Percentiles rank a stretch among this genome's conserved stretches.
phyloP scores from a whole-genome alignment of 1,140 invertebrate species.

The Drosophila bocki region DNA sequence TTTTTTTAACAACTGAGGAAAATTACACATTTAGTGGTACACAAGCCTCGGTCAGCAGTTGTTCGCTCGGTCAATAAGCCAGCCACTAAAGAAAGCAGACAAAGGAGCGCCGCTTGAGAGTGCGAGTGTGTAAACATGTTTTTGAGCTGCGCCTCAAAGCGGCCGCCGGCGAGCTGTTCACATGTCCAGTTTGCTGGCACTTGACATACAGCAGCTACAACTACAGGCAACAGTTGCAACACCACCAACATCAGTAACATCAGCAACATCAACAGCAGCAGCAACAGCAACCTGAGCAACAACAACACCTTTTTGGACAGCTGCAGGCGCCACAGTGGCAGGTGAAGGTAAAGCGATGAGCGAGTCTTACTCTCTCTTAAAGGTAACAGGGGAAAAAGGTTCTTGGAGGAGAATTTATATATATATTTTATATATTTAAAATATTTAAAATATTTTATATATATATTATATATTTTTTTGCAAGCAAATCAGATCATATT shows the following conservation, averaged over 20 bases:
- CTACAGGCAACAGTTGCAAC: constrained; percentile 53
- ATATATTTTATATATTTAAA: not conserved
- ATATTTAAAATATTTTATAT: not conserved
- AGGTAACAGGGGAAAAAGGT: not conserved
- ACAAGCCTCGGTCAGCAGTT: constrained; percentile 36
- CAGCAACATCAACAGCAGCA: constrained; percentile 21
- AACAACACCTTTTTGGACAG: constrained; percentile 68
- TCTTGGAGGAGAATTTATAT: not conserved
- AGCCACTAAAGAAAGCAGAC: constrained; percentile 66
- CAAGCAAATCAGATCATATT: too few species aligned
- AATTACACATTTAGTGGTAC: constrained; percentile 73
- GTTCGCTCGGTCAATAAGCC: constrained; percentile 59
- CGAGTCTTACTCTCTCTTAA: constrained; percentile 1
- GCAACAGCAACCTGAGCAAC: constrained; percentile 42
- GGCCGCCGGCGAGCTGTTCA: constrained; percentile 60
- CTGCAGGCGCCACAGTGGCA: constrained; percentile 68
- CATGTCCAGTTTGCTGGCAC: constrained; percentile 76
- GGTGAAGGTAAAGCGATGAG: constrained; percentile 43
- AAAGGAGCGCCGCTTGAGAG: constrained; percentile 44
- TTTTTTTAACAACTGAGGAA: constrained; percentile 62
- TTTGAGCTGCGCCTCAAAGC: constrained; percentile 74
- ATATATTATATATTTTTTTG: too few species aligned
- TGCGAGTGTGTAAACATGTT: constrained; percentile 77
- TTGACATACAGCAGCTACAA: constrained; percentile 63
- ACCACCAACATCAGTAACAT: constrained; percentile 35